Conservation (phyloP, 2,888 invertebrate species). For the Sminthurides aquaticus region DNA sequence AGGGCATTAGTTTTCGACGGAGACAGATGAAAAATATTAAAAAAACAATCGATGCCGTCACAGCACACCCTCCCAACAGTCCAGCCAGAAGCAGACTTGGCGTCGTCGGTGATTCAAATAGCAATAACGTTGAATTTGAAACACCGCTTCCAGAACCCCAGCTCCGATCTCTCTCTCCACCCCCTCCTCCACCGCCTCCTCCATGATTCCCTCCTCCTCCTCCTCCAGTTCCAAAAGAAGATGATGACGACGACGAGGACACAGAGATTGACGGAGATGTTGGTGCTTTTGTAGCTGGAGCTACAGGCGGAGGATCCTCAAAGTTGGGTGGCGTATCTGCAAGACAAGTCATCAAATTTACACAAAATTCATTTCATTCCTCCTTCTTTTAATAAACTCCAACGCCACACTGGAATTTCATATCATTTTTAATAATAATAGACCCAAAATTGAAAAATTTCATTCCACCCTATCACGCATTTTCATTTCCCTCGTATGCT, state of each 20-base stretch:
- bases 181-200: not conserved
- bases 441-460: too few species aligned
- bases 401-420: too few species aligned
- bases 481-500: too few species aligned
- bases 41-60: slow-evolving; percentile 41
- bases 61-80: slow-evolving; percentile 42
- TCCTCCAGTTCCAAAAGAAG: not conserved
- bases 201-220: not conserved
- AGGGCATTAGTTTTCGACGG: slow-evolving; percentile 40
- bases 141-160: slow-evolving; percentile 6
- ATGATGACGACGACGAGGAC: not conserved
- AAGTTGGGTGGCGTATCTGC: not conserved
- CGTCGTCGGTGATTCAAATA: slow-evolving; percentile 36
- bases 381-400: too few species aligned
- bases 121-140: slow-evolving; percentile 23
- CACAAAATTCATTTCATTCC: too few species aligned
- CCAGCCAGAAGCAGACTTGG: slow-evolving; percentile 42
- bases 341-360: too few species aligned
- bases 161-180: not conserved
- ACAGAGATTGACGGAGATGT: not conserved
- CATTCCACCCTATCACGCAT: too few species aligned
- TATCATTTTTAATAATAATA: too few species aligned
- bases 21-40: slow-evolving; percentile 43
- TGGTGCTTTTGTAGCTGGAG: not conserved
- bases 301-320: not conserved